Conservation (phyloP, 2,113 vertebrate species). For the Jacana jacana region DNA sequence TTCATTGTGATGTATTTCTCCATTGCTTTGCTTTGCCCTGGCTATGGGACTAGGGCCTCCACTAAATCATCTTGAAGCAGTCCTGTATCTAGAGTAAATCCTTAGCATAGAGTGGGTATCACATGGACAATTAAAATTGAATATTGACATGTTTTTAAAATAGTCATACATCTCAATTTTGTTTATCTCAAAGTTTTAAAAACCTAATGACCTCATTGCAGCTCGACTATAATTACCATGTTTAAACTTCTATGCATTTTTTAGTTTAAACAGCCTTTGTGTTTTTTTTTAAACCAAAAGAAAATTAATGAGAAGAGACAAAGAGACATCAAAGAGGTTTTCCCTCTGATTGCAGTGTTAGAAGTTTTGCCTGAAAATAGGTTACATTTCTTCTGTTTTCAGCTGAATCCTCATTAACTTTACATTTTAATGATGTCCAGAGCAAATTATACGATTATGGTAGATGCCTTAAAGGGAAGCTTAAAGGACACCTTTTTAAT, state of each 20-base stretch:
- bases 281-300: conserved; percentile 78
- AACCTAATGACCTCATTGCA: conserved; percentile 75
- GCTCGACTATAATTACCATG: conserved; percentile 79
- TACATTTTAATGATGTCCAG: conserved; percentile 94
- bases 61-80: not conserved
- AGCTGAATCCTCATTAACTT: conserved; percentile 92
- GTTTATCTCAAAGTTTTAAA: conserved; percentile 76
- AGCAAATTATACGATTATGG: conserved; percentile 78
- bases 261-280: conserved; percentile 80
- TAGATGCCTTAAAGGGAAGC: conserved; percentile 79
- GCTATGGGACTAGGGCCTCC: not conserved
- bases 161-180: conserved; percentile 60
- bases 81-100: conserved; percentile 1
- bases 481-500: conserved; percentile 75
- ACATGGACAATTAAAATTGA: conserved; percentile 32
- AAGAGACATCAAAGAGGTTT: conserved; percentile 93
- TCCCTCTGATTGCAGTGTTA: conserved; percentile 89
- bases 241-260: conserved; percentile 78
- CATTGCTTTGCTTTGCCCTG: not conserved
- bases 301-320: conserved; percentile 93
- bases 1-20: not conserved
- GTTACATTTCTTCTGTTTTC: conserved; percentile 89
- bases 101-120: not conserved
- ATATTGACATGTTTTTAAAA: conserved; percentile 58
- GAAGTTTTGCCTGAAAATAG: conserved; percentile 90